phyloP scores from a whole-genome alignment of 2,888 invertebrate genomes.

The Choristoneura rosaceana region DNA sequence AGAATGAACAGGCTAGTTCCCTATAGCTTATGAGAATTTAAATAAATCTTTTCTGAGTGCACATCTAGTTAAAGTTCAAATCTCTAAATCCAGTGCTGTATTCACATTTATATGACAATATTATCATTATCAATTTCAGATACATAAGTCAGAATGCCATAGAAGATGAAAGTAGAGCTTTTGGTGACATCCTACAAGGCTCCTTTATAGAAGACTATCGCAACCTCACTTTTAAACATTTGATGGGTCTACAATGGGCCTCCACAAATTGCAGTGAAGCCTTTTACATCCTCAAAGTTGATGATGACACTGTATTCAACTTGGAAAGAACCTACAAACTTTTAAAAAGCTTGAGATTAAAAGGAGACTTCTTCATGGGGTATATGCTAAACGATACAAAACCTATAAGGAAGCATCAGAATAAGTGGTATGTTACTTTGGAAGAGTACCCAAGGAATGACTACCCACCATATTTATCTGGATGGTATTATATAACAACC shows the following conservation, averaged over 20 bases:
- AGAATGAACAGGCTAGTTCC: too few relatives aligned
- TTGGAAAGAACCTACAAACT: slow-evolving; percentile 79
- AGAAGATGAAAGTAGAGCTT: slow-evolving; percentile 86
- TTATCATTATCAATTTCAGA: slow-evolving; percentile 54
- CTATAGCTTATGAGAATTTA: too few relatives aligned
- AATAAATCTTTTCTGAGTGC: too few relatives aligned
- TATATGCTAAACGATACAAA: slow-evolving; percentile 87
- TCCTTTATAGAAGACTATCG: slow-evolving; percentile 91
- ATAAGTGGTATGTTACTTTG: slow-evolving; percentile 92
- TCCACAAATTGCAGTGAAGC: slow-evolving; percentile 85
- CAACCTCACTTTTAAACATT: slow-evolving; percentile 93
- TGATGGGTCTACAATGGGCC: slow-evolving; percentile 93
- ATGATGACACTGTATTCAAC: slow-evolving; percentile 92
- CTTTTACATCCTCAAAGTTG: slow-evolving; percentile 90
- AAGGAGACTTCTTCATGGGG: slow-evolving; percentile 83
- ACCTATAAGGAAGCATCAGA: slow-evolving; percentile 88
- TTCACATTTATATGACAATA: too few relatives aligned
- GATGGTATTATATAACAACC: slow-evolving; percentile 93
- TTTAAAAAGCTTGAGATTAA: slow-evolving; percentile 50
- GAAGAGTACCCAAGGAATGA: slow-evolving; percentile 86
- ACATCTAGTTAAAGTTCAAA: too few relatives aligned
- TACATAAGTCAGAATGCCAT: slow-evolving; percentile 84
- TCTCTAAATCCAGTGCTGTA: too few relatives aligned
- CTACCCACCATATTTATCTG: slow-evolving; percentile 92
- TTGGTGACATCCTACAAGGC: slow-evolving; percentile 91